Conservation (phyloP, 1,140 invertebrate genomes). For the Heliconius hermathena region DNA sequence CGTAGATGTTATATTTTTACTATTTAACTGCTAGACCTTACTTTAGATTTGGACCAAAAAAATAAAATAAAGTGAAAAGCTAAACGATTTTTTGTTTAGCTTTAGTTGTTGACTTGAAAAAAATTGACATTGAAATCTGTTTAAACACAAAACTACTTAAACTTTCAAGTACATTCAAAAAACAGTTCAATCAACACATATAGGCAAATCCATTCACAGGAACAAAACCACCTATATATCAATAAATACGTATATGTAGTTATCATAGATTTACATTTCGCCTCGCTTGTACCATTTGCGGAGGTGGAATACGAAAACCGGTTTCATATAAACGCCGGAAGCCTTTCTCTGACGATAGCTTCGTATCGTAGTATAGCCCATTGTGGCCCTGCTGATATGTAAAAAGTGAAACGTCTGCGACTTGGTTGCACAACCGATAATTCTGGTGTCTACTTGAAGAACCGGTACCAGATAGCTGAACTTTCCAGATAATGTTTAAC, state of each 20-base stretch:
- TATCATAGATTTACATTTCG: constrained; percentile 25
- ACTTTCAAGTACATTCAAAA: not conserved
- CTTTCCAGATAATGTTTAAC: not conserved
- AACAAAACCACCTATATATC: not conserved
- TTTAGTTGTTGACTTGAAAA: too few relatives aligned
- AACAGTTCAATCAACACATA: not conserved
- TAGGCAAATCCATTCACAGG: not conserved
- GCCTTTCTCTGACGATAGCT: constrained; percentile 57
- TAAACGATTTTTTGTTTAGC: not conserved
- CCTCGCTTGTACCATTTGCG: constrained; percentile 36
- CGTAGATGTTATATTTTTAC: too few relatives aligned
- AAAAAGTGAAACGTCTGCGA: constrained; percentile 46
- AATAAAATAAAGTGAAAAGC: not conserved
- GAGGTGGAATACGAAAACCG: constrained; percentile 47
- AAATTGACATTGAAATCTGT: not conserved
- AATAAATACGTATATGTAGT: not conserved
- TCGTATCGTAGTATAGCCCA: constrained; percentile 35
- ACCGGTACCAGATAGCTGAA: constrained; percentile 12
- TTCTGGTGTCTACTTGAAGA: constrained; percentile 24
- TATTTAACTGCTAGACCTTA: too few relatives aligned
- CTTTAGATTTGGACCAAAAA: too few relatives aligned
- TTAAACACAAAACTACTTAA: not conserved
- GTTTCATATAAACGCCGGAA: constrained; percentile 63
- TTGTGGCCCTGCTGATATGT: constrained; percentile 43
- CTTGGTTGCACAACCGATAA: constrained; percentile 39